These are phyloP conservation scores for Bombyx huttoni DNA, from an alignment of 2,888 invertebrate species.

Conservation along the genomic window DNA sequence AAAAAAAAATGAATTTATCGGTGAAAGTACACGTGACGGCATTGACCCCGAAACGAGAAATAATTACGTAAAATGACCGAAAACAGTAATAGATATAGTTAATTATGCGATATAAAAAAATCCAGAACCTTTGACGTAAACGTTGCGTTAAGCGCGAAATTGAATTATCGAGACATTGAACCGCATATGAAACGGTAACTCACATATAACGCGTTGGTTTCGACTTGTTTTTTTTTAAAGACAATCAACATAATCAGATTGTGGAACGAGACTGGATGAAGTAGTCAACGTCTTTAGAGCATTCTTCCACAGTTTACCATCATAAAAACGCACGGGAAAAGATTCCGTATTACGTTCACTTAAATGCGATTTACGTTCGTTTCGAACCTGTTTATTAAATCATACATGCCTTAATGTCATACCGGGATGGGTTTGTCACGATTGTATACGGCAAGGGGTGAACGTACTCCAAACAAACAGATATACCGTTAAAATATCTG, in stretches of 20 bases:
- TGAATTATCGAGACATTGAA: neutral
- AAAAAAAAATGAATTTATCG: neutral
- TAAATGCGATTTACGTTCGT: slow-evolving; percentile 4
- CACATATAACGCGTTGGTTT: slow-evolving; percentile 10
- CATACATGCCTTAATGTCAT: slow-evolving; percentile 35
- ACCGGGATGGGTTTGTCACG: slow-evolving; percentile 54
- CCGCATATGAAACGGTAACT: neutral
- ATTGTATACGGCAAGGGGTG: slow-evolving; percentile 30
- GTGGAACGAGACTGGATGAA: neutral
- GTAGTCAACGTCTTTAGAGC: neutral
- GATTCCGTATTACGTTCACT: neutral
- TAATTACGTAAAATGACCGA: neutral
- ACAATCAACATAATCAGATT: neutral
- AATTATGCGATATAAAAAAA: neutral
- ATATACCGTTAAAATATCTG: slow-evolving; percentile 36
- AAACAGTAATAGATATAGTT: neutral
- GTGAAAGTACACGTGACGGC: neutral
- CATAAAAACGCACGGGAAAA: neutral
- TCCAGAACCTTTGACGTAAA: neutral
- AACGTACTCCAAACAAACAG: slow-evolving; percentile 50
- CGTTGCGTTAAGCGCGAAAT: neutral
- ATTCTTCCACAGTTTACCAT: neutral
- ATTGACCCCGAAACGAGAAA: neutral
- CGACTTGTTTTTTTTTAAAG: slow-evolving; percentile 8
- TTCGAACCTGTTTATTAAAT: slow-evolving; percentile 4